Evolutionary conservation across 92 coral and sea anemone genomes (phyloP).

Genomic region (Siderastrea radians): DNA sequence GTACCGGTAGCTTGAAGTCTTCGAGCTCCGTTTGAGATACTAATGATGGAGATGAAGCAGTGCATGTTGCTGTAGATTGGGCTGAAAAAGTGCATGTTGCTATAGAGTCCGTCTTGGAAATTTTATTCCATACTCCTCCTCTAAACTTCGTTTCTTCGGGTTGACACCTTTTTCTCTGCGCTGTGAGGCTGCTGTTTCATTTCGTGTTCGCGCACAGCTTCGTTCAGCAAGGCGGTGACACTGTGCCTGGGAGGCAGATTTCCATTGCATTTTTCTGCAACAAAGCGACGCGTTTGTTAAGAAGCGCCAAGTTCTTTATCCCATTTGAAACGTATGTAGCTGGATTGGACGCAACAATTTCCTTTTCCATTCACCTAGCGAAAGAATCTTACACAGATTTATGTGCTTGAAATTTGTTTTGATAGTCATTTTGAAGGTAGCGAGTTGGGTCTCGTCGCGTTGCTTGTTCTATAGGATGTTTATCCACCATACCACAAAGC

Average conservation of each 20-base stretch:
- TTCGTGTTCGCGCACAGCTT: slow-evolving; percentile 44
- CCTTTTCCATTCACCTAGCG: slow-evolving; percentile 42
- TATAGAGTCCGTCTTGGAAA: neutral
- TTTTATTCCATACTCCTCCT: slow-evolving; percentile 3
- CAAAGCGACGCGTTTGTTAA: slow-evolving; percentile 48
- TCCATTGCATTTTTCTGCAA: slow-evolving; percentile 50
- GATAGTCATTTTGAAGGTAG: slow-evolving; percentile 13
- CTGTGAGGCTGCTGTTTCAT: neutral
- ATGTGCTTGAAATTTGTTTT: slow-evolving; percentile 22
- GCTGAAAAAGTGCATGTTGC: too few relatives aligned
- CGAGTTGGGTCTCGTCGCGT: slow-evolving; percentile 1
- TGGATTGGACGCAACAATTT: slow-evolving; percentile 49
- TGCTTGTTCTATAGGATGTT: slow-evolving; percentile 41
- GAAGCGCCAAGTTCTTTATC: slow-evolving; percentile 62
- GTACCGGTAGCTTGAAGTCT: neutral
- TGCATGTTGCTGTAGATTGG: neutral
- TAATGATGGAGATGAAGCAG: neutral
- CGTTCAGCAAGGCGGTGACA: slow-evolving; percentile 12
- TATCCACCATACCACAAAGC: slow-evolving; percentile 30
- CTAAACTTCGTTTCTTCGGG: slow-evolving; percentile 38
- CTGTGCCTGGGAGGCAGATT: slow-evolving; percentile 35
- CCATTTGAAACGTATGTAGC: slow-evolving; percentile 44
- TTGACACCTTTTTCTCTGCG: neutral
- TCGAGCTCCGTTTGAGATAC: neutral
- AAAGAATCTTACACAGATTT: slow-evolving; percentile 30